Evolutionary conservation across 1,140 invertebrate species (phyloP), one percentile per base, ranked within the genome.

Genomic region (Zophobas morio): DNA sequence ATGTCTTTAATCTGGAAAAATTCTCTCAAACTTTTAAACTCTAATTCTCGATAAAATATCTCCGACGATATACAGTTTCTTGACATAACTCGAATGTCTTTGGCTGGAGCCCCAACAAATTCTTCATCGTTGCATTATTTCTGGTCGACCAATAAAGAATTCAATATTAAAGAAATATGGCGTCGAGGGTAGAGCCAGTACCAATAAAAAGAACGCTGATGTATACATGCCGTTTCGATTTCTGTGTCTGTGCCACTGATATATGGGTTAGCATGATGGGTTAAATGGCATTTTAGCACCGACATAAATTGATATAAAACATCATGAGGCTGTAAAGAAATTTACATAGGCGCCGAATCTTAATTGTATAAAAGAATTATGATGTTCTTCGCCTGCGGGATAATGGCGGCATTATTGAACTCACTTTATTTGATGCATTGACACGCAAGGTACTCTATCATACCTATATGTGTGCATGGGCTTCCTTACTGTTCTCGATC

Each of bases 221-320:
- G 39, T 66, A 66, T 66, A 66, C 60, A 66, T 8, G 60, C 37
- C 20, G 39, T 40, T 66, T 66, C 60, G 60, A 66, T 66, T 66
- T 40, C 39, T 66, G 39, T 20, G 39, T 60, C 42, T 66, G 60
- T 66, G 6, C 39, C 39, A 2, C 20, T 66, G 60, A 66, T 66
- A 66, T 66, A 66, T 66, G 42, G 60, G 60, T 39, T 32, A 66
- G 39, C 37, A 49, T 33, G 51, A 51, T 72, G 37, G 49, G 51
- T 72, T 72, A 72, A 72, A 72, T 53, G 70, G n/a, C 51, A 72
- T 72, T 72, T 72, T 72, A 72, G 70, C 70, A 72, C 70, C 70
- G 46, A 51, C 70, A 72, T 72, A 72, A 72, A 72, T 72, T 72
- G 70, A 72, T 72, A 53, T 51, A 72, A 72, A 53, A 54, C 70